These are phyloP conservation scores for Panagrolaimus sp. DNA, from an alignment of 1,140 invertebrate genomes.

Conservation along the genomic window DNA sequence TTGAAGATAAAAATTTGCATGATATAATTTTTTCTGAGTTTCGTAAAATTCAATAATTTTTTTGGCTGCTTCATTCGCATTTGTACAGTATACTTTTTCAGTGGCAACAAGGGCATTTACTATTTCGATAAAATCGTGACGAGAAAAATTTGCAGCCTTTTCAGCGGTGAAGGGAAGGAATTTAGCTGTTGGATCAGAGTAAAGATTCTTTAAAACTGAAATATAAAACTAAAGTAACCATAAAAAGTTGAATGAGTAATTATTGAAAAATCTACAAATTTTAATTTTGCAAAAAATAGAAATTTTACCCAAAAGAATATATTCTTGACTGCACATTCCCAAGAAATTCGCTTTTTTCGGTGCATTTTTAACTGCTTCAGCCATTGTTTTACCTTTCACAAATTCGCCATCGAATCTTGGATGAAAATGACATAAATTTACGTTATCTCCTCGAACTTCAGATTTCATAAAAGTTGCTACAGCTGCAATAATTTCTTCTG, in stretches of 20 bases:
- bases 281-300: neutral
- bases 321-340: conserved; percentile 1
- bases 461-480: neutral
- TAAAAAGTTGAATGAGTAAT: too few species aligned
- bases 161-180: neutral
- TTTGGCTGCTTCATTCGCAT: neutral
- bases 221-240: neutral
- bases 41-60: neutral
- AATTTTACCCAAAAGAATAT: neutral
- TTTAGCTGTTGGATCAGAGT: neutral
- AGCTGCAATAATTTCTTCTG: neutral
- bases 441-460: neutral
- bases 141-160: neutral
- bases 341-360: neutral
- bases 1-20: neutral
- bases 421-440: neutral
- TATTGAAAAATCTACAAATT: neutral
- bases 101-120: neutral
- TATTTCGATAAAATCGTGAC: neutral
- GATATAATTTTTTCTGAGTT: neutral
- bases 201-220: neutral
- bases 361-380: neutral
- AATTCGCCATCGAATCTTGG: neutral
- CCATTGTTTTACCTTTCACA: neutral
- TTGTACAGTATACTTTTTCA: neutral